Conservation (phyloP, 1,140 invertebrate species). For the Leptoteleia sp. region DNA sequence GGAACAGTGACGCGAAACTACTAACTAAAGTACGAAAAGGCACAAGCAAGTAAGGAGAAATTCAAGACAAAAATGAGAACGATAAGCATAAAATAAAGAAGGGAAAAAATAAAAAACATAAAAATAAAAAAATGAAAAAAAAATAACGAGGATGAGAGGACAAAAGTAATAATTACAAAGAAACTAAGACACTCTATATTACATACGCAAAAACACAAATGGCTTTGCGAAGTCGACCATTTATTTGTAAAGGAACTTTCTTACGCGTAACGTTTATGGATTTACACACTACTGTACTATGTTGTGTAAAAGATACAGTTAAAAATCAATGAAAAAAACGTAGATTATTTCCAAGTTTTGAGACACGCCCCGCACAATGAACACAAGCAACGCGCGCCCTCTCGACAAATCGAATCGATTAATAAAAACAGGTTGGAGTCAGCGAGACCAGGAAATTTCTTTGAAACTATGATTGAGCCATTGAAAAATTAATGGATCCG, state of each 20-base stretch:
- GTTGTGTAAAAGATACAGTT: constrained; percentile 75
- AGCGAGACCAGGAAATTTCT: too few species aligned
- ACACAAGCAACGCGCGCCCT: constrained; percentile 42
- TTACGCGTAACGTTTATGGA: constrained; percentile 72
- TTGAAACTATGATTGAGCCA: too few species aligned
- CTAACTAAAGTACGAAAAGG: constrained; percentile 36
- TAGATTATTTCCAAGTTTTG: constrained; percentile 75
- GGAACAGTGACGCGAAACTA: constrained; percentile 56
- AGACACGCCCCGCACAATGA: constrained; percentile 57
- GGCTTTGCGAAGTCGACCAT: constrained; percentile 52
- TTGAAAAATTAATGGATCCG: too few species aligned
- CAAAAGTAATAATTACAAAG: constrained; percentile 44
- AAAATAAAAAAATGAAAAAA: too few species aligned
- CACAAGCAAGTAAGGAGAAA: neutral
- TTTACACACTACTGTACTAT: constrained; percentile 75
- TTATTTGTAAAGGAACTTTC: constrained; percentile 74
- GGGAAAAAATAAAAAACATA: constrained; percentile 10
- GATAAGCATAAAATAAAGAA: too few species aligned
- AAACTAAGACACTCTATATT: constrained; percentile 6
- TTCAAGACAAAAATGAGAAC: constrained; percentile 1
- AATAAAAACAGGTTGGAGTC: too few species aligned
- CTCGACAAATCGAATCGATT: constrained; percentile 35
- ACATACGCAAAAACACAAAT: constrained; percentile 11
- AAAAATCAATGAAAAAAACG: constrained; percentile 70
- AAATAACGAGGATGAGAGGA: constrained; percentile 13